Conservation (phyloP, 2,797 vertebrate genomes). For the Scyliorhinus canicula region DNA sequence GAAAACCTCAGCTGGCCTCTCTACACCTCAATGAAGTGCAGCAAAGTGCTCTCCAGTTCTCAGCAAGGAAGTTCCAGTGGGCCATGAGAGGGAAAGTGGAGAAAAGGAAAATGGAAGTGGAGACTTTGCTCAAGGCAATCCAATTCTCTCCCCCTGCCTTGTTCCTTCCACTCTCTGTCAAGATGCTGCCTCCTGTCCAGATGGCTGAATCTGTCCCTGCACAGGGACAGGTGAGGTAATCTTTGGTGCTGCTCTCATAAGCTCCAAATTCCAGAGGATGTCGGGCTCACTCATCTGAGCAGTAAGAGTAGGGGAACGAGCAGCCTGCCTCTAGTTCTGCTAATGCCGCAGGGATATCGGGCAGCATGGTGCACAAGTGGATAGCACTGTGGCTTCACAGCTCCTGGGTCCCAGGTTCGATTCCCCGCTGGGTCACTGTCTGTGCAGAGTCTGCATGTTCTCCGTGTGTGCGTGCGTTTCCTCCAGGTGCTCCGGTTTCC, state of each 20-base stretch:
- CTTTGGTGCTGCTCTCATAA: background rate
- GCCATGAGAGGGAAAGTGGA: background rate
- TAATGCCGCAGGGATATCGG: background rate
- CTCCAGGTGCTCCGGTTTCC: too few species aligned
- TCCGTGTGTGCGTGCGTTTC: too few species aligned
- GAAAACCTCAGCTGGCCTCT: background rate
- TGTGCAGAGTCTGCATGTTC: too few species aligned
- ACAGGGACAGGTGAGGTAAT: background rate
- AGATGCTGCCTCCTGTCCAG: background rate
- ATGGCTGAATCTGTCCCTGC: background rate
- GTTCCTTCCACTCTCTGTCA: background rate
- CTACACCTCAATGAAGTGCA: too few species aligned
- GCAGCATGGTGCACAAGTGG: too few species aligned
- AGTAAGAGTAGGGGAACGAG: background rate
- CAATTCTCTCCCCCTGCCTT: background rate
- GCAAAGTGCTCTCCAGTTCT: background rate
- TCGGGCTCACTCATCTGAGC: background rate
- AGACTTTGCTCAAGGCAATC: background rate
- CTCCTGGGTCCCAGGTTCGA: too few species aligned
- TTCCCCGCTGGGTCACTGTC: too few species aligned
- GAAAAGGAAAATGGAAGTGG: background rate
- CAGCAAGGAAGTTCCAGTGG: background rate
- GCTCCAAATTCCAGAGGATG: background rate
- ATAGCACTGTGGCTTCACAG: too few species aligned
- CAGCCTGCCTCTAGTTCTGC: background rate